Evolutionary conservation across 2,888 invertebrate genomes (phyloP).

Genomic region (Thyatira batis): DNA sequence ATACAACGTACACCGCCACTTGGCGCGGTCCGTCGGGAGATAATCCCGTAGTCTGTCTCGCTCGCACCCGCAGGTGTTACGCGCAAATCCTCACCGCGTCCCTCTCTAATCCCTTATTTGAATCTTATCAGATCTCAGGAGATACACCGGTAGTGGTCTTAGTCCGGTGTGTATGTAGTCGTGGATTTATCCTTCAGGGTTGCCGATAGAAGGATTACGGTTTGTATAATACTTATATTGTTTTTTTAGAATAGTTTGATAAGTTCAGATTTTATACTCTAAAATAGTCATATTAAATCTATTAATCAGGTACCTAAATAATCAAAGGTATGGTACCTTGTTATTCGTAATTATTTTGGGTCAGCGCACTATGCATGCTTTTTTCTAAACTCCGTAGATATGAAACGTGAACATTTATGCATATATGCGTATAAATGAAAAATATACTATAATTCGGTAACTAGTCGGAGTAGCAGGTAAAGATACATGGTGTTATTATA

Average conservation of each 20-base stretch:
- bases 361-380: too few relatives aligned
- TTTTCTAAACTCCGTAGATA: too few relatives aligned
- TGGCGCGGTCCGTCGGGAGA: constrained; percentile 71
- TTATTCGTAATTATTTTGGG: too few relatives aligned
- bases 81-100: constrained; percentile 74
- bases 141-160: constrained; percentile 75
- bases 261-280: constrained; percentile 1
- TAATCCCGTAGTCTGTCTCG: constrained; percentile 71
- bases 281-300: too few relatives aligned
- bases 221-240: too few relatives aligned
- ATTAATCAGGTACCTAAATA: too few relatives aligned
- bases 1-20: constrained; percentile 54
- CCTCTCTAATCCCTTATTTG: constrained; percentile 82
- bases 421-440: too few relatives aligned
- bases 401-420: too few relatives aligned
- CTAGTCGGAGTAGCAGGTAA: too few relatives aligned
- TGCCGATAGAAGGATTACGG: constrained; percentile 28
- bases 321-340: too few relatives aligned
- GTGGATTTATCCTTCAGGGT: constrained; percentile 61
- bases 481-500: too few relatives aligned
- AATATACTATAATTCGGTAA: too few relatives aligned
- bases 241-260: neutral
- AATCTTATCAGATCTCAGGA: constrained; percentile 83
- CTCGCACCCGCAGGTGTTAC: constrained; percentile 54
- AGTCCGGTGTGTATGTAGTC: constrained; percentile 65